phyloP scores from a whole-genome alignment of 2,888 invertebrate genomes.

The Phengaris alcon region DNA sequence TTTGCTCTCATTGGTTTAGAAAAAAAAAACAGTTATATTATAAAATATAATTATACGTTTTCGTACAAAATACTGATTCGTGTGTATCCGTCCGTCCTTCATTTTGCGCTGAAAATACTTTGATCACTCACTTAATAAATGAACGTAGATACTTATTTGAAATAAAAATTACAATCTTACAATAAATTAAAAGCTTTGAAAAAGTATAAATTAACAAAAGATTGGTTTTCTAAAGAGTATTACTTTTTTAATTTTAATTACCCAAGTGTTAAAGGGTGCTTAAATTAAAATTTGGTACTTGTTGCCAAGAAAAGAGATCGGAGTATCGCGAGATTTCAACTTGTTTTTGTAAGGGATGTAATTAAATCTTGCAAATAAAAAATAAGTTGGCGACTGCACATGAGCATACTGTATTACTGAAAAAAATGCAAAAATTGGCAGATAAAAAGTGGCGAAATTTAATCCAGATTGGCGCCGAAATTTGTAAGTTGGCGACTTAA shows the following conservation, averaged over 20 bases:
- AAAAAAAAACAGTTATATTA: no score
- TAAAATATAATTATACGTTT: background rate
- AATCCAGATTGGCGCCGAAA: no score
- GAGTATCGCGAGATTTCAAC: no score
- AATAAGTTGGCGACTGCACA: no score
- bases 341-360: no score
- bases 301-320: no score
- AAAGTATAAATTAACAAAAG: background rate
- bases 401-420: no score
- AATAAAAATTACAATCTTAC: background rate
- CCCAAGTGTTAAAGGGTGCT: background rate
- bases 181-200: background rate
- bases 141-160: background rate
- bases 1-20: no score
- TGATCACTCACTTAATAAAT: conserved; percentile 21
- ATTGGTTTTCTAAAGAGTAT: conserved; percentile 2
- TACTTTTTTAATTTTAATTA: background rate
- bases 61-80: background rate
- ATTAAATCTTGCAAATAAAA: no score
- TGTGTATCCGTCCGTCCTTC: background rate
- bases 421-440: no score
- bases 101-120: conserved; percentile 22
- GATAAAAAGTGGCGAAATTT: no score
- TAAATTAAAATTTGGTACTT: background rate
- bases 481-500: no score